phyloP scores from a whole-genome alignment of 2,888 invertebrate genomes.

The Dicyrtoma fusca region DNA sequence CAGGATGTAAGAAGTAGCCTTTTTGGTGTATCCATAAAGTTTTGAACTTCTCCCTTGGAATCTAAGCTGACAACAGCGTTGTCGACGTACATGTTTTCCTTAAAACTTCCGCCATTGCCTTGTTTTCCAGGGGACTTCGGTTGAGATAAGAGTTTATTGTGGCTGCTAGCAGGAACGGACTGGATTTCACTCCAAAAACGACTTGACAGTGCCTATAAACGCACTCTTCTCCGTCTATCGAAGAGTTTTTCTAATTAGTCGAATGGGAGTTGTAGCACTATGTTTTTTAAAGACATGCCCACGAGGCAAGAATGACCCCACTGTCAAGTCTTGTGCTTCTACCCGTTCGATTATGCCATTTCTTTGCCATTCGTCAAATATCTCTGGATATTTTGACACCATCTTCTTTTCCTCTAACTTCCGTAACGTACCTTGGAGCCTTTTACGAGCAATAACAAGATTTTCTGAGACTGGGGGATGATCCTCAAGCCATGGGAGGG shows the following conservation, averaged over 20 bases:
- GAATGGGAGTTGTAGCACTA: slow-evolving; percentile 45
- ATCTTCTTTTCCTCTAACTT: not conserved
- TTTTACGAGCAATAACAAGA: not conserved
- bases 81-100: not conserved
- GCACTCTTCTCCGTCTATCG: slow-evolving; percentile 1
- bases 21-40: too few relatives aligned
- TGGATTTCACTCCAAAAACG: slow-evolving; percentile 36
- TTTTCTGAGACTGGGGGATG: not conserved
- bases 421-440: not conserved
- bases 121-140: not conserved
- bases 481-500: slow-evolving; percentile 8
- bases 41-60: too few relatives aligned
- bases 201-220: slow-evolving; percentile 23
- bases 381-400: not conserved
- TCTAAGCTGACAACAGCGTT: not conserved
- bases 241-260: slow-evolving; percentile 55
- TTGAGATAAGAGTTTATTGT: not conserved
- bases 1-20: too few relatives aligned
- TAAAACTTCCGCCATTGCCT: not conserved
- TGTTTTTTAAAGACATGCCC: slow-evolving; percentile 51
- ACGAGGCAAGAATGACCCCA: slow-evolving; percentile 43
- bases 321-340: too few relatives aligned
- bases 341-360: slow-evolving; percentile 17
- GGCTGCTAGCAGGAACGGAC: slow-evolving; percentile 30
- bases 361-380: slow-evolving; percentile 11